These are phyloP conservation scores for Holothuria glaberrima DNA, from an alignment of 35 echinoderm and acorn worm genomes.

Conservation along the genomic window DNA sequence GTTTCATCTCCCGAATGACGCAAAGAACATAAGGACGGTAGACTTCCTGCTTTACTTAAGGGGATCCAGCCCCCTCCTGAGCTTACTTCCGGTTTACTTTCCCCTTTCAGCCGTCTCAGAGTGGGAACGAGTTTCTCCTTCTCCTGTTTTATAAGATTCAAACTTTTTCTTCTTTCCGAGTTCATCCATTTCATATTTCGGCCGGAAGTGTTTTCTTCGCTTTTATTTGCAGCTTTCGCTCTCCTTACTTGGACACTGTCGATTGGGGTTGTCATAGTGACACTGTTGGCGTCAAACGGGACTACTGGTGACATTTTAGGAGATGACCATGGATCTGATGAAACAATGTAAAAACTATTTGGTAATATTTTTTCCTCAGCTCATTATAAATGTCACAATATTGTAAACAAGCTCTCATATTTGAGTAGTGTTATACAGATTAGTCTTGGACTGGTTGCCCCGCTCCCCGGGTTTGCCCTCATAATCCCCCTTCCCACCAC, in stretches of 20 bases:
- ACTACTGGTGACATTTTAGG: too few species aligned
- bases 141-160: background rate
- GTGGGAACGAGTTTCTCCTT: background rate
- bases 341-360: too few species aligned
- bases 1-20: background rate
- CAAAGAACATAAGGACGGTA: background rate
- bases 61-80: background rate
- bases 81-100: background rate
- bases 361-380: too few species aligned
- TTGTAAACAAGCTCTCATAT: too few species aligned
- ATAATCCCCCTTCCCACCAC: too few species aligned
- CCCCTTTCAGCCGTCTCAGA: constrained; percentile 8
- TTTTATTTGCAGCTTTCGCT: constrained; percentile 10
- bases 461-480: too few species aligned
- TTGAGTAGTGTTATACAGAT: too few species aligned
- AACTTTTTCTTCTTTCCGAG: background rate
- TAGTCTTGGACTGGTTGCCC: too few species aligned
- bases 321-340: too few species aligned
- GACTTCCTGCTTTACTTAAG: constrained; percentile 1
- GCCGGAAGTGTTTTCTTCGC: background rate
- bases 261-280: background rate
- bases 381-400: too few species aligned
- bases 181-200: background rate
- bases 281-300: too few species aligned
- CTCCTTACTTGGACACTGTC: constrained; percentile 9